A percentile compares a stretch with the other conserved stretches of the same genome.
phyloP scores from a whole-genome alignment of 2,113 vertebrate species.

The Myotis lucifugus region DNA sequence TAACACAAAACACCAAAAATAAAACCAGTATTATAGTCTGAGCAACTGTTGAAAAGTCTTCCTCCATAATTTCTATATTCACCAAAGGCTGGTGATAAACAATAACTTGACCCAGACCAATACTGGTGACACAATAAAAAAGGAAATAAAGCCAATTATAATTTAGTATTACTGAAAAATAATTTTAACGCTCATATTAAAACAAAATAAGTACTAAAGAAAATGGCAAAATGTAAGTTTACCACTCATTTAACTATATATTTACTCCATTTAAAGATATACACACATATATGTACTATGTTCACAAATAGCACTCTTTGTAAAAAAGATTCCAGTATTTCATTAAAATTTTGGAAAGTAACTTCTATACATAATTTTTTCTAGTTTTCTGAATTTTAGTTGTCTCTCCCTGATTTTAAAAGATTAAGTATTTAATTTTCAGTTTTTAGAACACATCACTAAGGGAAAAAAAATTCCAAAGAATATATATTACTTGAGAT shows the following conservation, averaged over 20 bases:
- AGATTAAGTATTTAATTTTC: slow-evolving; percentile 30
- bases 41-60: slow-evolving; percentile 12
- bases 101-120: neutral
- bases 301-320: neutral
- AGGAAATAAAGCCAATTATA: slow-evolving; percentile 47
- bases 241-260: slow-evolving; percentile 8
- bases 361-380: neutral
- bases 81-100: neutral
- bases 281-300: neutral
- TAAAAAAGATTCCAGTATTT: slow-evolving; percentile 25
- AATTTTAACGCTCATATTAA: slow-evolving; percentile 10
- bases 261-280: slow-evolving; percentile 24
- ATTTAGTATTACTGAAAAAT: slow-evolving; percentile 46
- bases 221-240: slow-evolving; percentile 36
- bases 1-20: slow-evolving; percentile 20
- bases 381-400: slow-evolving; percentile 26
- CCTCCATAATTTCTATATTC: slow-evolving; percentile 21
- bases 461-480: slow-evolving; percentile 7
- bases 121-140: slow-evolving; percentile 5
- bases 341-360: slow-evolving; percentile 52
- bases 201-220: slow-evolving; percentile 46
- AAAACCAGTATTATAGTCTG: slow-evolving; percentile 15
- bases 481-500: slow-evolving; percentile 42
- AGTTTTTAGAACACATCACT: slow-evolving; percentile 52
- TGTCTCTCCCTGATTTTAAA: slow-evolving; percentile 40